phyloP scores from a whole-genome alignment of 1,140 invertebrate species.

The Charaxes varanes region DNA sequence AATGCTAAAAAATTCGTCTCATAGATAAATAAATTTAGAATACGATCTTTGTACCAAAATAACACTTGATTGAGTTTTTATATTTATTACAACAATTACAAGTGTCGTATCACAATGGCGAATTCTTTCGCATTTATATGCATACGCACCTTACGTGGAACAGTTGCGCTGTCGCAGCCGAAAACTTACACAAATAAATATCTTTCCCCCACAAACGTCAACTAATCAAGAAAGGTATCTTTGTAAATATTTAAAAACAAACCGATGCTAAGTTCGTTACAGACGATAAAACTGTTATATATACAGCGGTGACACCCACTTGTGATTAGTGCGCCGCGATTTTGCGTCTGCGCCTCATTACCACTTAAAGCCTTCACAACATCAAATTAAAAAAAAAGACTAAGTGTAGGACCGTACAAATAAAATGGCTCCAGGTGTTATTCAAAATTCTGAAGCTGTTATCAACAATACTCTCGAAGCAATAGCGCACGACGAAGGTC shows the following conservation, averaged over 20 bases:
- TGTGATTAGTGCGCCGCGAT: conserved; percentile 43
- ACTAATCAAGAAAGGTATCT: conserved; percentile 21
- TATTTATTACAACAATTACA: too few species aligned
- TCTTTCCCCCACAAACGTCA: neutral
- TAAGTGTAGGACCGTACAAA: neutral
- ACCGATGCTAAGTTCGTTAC: conserved; percentile 25
- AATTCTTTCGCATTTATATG: too few species aligned
- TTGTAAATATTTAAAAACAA: conserved; percentile 37
- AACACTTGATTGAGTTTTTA: too few species aligned
- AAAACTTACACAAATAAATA: too few species aligned
- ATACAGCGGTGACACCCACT: conserved; percentile 44
- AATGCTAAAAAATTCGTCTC: too few species aligned
- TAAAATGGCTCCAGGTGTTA: conserved; percentile 59
- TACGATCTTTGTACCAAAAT: too few species aligned
- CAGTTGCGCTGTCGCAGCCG: too few species aligned
- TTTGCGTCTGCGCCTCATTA: conserved; percentile 29
- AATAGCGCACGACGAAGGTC: conserved; percentile 26
- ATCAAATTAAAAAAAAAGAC: too few species aligned
- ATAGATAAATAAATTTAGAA: too few species aligned
- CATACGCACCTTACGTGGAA: too few species aligned
- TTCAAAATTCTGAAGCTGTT: conserved; percentile 41
- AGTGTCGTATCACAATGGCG: too few species aligned
- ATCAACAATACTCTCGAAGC: conserved; percentile 33
- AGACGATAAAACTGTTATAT: conserved; percentile 60
- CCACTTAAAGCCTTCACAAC: neutral